A percentile compares a stretch with the other conserved stretches of the same genome.
Conservation (phyloP, 2,888 invertebrate species). For the Limnephilus auricula region DNA sequence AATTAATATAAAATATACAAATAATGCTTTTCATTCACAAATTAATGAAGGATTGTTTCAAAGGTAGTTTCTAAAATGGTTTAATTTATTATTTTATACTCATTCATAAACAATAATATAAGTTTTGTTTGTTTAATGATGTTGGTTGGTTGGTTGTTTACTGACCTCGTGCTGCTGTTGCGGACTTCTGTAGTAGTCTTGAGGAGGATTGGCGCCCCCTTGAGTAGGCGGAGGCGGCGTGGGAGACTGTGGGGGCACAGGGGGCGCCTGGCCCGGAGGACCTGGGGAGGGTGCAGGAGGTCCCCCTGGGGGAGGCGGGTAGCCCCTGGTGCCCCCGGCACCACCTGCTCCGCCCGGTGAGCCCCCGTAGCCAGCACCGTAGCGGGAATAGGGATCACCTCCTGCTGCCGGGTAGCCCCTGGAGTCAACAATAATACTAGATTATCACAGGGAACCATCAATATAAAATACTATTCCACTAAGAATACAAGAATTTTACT, state of each 20-base stretch:
- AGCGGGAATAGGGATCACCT: slow-evolving; percentile 68
- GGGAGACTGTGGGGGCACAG: slow-evolving; percentile 71
- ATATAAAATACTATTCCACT: background rate
- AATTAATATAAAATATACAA: background rate
- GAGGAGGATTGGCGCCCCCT: slow-evolving; percentile 70
- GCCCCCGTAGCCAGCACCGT: slow-evolving; percentile 66
- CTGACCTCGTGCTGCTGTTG: slow-evolving; percentile 68
- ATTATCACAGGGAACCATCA: background rate
- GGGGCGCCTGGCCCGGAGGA: slow-evolving; percentile 71
- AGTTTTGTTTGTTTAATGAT: background rate
- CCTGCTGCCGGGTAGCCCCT: slow-evolving; percentile 64
- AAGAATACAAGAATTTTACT: background rate
- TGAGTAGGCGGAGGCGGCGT: slow-evolving; percentile 71
- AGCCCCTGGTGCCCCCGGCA: slow-evolving; percentile 67
- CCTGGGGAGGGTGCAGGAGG: slow-evolving; percentile 74
- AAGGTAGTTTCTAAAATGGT: background rate
- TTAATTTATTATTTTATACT: background rate
- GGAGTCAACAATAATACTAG: slow-evolving; percentile 54
- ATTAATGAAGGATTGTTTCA: background rate
- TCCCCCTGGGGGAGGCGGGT: slow-evolving; percentile 72
- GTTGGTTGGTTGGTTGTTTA: background rate
- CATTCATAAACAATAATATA: background rate
- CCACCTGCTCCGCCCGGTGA: slow-evolving; percentile 48
- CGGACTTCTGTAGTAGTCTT: slow-evolving; percentile 72
- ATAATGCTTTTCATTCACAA: background rate